Evolutionary conservation across 2,113 vertebrate genomes (phyloP), one percentile per base, ranked within the genome.

Genomic region (Tachysurus fulvidraco): DNA sequence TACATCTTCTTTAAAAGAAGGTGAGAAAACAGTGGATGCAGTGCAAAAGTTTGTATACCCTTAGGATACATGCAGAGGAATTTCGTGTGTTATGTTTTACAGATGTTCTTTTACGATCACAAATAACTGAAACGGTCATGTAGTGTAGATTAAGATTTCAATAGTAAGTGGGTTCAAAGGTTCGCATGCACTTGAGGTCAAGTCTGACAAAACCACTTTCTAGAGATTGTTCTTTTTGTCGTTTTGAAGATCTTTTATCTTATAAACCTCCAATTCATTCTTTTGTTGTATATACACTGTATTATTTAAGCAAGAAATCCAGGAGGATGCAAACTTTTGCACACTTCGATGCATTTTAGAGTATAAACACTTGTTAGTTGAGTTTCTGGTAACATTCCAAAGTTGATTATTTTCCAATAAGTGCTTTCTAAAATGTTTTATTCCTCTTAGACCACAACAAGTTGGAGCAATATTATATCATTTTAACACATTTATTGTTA

Each of bases 1-100:
- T 13, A 44, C 65, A 76, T n/a, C 50, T 74, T 81, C 9, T n/a
- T n/a, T 12, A 73, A 84, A 86, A 65, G 57, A 89, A 62, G 6
- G 36, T 84, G 59, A 41, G 41, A 89, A 74, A 84, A 28, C 30
- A 25, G 59, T 2, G 16, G n/a, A 4, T 79, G 10, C 4, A 19
- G 30, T 60, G 10, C 30, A 60, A 80, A 80, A 41, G 30, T 81
- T 81, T 81, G 78, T 60, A 81, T 25, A 81, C 30, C 78, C 55
- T 44, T 25, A 59, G 30, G 30, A 80, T 60, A 59, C 11, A 41
- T 41, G 1, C 25, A 81, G 55, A 13, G 6, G 17, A 19, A 6
- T 44, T 44, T 23, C 25, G 55, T 81, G 55, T 13, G 30, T 81
- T 81, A 14, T 60, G 78, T 23, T 60, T 60, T 60, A 60, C 55